Percentiles rank a stretch among this genome's conserved stretches.
These are phyloP conservation scores for Drosophila ambigua DNA, from an alignment of 1,140 invertebrate species.

Conservation along the genomic window DNA sequence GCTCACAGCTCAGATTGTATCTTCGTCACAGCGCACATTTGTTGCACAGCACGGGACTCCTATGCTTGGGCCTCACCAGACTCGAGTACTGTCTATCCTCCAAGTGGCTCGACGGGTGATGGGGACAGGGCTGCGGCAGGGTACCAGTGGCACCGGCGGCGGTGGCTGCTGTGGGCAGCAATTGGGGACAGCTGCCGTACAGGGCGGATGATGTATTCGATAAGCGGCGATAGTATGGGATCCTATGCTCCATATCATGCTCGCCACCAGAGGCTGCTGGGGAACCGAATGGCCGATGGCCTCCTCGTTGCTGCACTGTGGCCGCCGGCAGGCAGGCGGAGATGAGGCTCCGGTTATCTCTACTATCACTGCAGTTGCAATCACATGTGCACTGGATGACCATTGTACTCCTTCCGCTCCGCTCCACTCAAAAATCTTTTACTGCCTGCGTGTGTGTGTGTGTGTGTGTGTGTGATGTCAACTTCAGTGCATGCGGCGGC, in stretches of 20 bases:
- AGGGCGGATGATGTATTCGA: slow-evolving; percentile 79
- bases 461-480: slow-evolving; percentile 27
- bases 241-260: slow-evolving; percentile 76
- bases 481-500: slow-evolving; percentile 47
- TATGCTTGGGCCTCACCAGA: slow-evolving; percentile 56
- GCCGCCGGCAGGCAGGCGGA: slow-evolving; percentile 58
- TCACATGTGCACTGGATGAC: slow-evolving; percentile 82
- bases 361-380: slow-evolving; percentile 81
- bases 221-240: slow-evolving; percentile 71
- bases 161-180: slow-evolving; percentile 42
- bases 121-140: slow-evolving; percentile 14
- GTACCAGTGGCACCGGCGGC: slow-evolving; percentile 1
- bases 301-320: slow-evolving; percentile 8
- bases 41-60: slow-evolving; percentile 73
- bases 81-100: slow-evolving; percentile 59
- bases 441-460: slow-evolving; percentile 11
- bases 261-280: slow-evolving; percentile 52
- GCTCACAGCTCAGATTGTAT: slow-evolving; percentile 81
- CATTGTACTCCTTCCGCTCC: slow-evolving; percentile 58
- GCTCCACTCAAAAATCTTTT: slow-evolving; percentile 14
- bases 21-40: slow-evolving; percentile 83
- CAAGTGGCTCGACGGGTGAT: slow-evolving; percentile 9
- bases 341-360: slow-evolving; percentile 70
- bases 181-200: slow-evolving; percentile 79
- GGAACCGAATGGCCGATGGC: slow-evolving; percentile 7